Evolutionary conservation across 2,797 vertebrate species (phyloP), one percentile per base, ranked within the genome.

Genomic region (Clarias pachynema): DNA sequence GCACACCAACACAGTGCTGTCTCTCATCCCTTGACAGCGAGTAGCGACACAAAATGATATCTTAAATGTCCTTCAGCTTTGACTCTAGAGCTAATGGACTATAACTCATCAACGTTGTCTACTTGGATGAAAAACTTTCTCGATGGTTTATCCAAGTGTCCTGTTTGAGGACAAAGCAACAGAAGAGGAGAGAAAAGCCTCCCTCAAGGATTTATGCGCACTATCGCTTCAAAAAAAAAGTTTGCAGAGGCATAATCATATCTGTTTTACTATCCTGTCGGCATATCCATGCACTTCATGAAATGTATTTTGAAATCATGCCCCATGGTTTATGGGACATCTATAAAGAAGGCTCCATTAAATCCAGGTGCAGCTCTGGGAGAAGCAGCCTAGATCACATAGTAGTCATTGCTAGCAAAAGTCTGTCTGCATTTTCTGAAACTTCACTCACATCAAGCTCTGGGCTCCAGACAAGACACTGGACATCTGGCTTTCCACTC

Each of bases 181-280:
- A 73, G 69, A 83, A 60, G 34, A 68, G 59, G 7, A 59, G 53
- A 57, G 4, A 59, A 31, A 49, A 69, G 29, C 8, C 24, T 84
- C 80, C 53, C 56, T 72, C 14, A 26, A 63, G 84, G 83, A 85
- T 89, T 88, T 89, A 88, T 83, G 66, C 34, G 18, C 8, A 80
- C 20, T 77, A 87, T 83, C 34, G 65, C 63, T 86, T 56, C 34
- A 53, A 62, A 86, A 78, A 70, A 79, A 82, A 29, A 83, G 85
- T 83, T 86, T 86, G 81, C 81, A 82, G 83, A 84, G 22, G 60
- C 79, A 59, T 81, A 86, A 89, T 89, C 56, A 34, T 88, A 90
- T 89, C 86, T 82, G 69, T 82, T 89, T 91, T 87, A 91, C 87
- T 84, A 72, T 88, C 83, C 88, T 89, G 84, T 88, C 85, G 78